phyloP scores from a whole-genome alignment of 2,888 invertebrate genomes.

The Pristionchus japonicus region DNA sequence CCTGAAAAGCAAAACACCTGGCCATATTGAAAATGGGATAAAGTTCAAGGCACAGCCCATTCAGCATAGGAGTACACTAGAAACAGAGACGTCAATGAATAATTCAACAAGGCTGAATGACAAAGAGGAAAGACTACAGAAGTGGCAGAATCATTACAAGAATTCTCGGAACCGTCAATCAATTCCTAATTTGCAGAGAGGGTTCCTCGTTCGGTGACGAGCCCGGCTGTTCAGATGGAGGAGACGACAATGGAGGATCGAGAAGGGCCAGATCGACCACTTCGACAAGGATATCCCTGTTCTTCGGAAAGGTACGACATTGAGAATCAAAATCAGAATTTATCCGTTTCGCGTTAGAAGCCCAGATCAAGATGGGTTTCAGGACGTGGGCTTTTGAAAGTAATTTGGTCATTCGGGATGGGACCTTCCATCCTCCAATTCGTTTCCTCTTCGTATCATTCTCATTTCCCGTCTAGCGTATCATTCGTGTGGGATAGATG shows the following conservation, averaged over 20 bases:
- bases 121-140: no score
- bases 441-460: no score
- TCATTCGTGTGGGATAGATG: no score
- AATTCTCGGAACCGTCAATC: not conserved
- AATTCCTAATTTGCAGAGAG: conserved; percentile 8
- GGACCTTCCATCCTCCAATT: no score
- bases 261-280: conserved; percentile 60
- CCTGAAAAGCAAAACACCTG: not conserved
- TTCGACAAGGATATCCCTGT: conserved; percentile 61
- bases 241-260: conserved; percentile 58
- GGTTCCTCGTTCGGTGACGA: conserved; percentile 46
- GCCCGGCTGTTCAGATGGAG: conserved; percentile 56
- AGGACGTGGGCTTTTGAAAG: not conserved
- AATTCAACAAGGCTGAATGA: not conserved
- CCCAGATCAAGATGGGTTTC: no score
- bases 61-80: not conserved
- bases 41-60: not conserved
- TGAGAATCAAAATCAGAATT: no score
- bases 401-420: not conserved
- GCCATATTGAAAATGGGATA: not conserved
- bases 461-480: no score
- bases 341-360: no score
- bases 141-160: no score
- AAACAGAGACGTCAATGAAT: not conserved
- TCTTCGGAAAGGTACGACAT: conserved; percentile 59